Conservation (phyloP, 2,888 invertebrate genomes). For the Megamerina dolium region DNA sequence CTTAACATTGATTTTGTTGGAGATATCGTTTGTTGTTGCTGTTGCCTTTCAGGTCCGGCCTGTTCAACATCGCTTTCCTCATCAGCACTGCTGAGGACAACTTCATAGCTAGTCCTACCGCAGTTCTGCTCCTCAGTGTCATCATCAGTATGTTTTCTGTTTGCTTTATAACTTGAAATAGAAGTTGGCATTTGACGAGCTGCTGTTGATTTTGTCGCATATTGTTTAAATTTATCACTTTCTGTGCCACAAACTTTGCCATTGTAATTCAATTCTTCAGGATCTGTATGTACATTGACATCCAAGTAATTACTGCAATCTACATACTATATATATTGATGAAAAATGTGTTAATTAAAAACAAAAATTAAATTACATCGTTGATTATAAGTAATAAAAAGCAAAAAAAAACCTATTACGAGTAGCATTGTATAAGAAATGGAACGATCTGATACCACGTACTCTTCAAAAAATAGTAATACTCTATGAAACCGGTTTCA, state of each 20-base stretch:
- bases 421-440: not conserved
- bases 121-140: too few species aligned
- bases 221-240: too few species aligned
- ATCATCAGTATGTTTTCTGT: too few species aligned
- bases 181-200: not conserved
- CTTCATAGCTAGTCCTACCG: conserved; percentile 8
- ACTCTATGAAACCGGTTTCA: too few species aligned
- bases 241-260: too few species aligned
- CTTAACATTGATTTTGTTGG: too few species aligned
- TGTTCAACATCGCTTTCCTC: too few species aligned
- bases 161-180: not conserved
- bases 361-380: too few species aligned
- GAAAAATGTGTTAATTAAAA: conserved; percentile 2
- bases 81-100: conserved; percentile 9
- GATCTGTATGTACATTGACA: conserved; percentile 29
- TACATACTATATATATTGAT: conserved; percentile 24
- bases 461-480: too few species aligned
- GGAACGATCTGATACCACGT: not conserved
- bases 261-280: conserved; percentile 26
- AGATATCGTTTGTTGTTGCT: not conserved
- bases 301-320: conserved; percentile 31
- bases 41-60: not conserved
- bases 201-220: conserved; percentile 4
- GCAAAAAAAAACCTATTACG: too few species aligned
- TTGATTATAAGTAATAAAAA: not conserved